A percentile compares a stretch with the other conserved stretches of the same genome.
These are phyloP conservation scores for Myanophis thanlyinensis DNA, from an alignment of 2,113 vertebrate genomes.

Conservation along the genomic window DNA sequence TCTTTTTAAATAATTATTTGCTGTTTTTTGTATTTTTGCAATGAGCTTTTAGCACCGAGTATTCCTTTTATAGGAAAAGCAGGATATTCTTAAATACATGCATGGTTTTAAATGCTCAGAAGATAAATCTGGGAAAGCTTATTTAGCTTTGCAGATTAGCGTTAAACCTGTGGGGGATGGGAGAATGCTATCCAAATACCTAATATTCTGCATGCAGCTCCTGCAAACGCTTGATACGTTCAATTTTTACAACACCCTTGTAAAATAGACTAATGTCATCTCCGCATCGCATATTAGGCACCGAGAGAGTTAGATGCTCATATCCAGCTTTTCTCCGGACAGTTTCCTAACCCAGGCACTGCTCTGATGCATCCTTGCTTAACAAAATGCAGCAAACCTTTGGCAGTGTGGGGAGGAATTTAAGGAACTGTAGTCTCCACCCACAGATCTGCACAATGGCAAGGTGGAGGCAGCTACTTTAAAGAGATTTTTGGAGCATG, in stretches of 20 bases:
- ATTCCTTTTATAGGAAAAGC: neutral
- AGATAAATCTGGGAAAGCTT: neutral
- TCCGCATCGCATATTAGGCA: neutral
- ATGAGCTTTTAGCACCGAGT: neutral
- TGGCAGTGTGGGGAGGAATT: neutral
- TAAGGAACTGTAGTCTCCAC: neutral
- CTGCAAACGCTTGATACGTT: neutral
- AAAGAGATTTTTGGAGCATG: neutral
- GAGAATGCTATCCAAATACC: neutral
- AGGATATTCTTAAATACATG: neutral
- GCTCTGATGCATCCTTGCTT: neutral
- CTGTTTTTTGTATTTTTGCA: neutral
- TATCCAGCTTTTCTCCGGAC: neutral
- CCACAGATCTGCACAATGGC: neutral
- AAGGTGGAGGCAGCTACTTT: neutral
- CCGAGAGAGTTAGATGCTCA: neutral
- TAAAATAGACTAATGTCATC: neutral
- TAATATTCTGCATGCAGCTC: neutral
- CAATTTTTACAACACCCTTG: neutral
- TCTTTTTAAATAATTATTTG: neutral
- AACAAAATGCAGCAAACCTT: neutral
- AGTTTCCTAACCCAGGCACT: neutral
- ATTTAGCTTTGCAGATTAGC: neutral
- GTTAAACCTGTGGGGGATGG: neutral
- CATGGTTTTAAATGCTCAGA: neutral